Evolutionary conservation across 2,113 vertebrate genomes (phyloP), one percentile per base, ranked within the genome.

Genomic region (Zosterops lateralis): DNA sequence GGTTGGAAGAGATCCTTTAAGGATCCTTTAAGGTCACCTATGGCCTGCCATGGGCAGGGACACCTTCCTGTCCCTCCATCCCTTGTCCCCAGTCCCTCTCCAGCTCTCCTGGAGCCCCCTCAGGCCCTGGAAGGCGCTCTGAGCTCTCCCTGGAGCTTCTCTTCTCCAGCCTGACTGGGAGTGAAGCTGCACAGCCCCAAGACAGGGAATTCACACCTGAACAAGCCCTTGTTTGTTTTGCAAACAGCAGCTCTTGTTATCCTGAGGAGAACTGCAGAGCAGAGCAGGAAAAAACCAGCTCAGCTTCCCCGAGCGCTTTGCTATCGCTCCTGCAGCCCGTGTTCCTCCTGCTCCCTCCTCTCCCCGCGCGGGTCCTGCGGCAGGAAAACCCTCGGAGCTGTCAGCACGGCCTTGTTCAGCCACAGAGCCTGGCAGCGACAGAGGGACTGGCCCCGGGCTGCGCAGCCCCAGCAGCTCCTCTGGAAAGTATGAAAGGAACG

Each of bases 401-500:
- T 4, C 34, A 75, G 42, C 38, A 6, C 0, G 8, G 19, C 17
- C 40, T 17, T 3, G 57, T 17, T 31, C 70, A 54, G 17, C 66
- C 19, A 0, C 65, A 6, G 32, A 28, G n/a, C 3, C 6, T 50
- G 74, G 42, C 89, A 76, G 40, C 0, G 60, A 80, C 57, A 40
- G 31, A 0, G 48, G 32, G 57, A 18, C 12, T 17, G 17, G 36
- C 34, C 13, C 14, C 21, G 26, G 4, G 38, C 44, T 31, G 16
- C 40, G 3, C 51, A 32, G 29, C 1, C 15, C 44, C 51, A 6
- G 19, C 8, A 56, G 61, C 53, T 44, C 14, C 0, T 44, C 9
- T 38, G 38, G 26, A 5, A 32, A 72, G 74, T 0, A 0, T 2
- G 57, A 14, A 2, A 25, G 32, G 53, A n/a, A 4, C 0, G 5